phyloP scores from a whole-genome alignment of 2,888 invertebrate genomes.

The Leptinotarsa peninsularis region DNA sequence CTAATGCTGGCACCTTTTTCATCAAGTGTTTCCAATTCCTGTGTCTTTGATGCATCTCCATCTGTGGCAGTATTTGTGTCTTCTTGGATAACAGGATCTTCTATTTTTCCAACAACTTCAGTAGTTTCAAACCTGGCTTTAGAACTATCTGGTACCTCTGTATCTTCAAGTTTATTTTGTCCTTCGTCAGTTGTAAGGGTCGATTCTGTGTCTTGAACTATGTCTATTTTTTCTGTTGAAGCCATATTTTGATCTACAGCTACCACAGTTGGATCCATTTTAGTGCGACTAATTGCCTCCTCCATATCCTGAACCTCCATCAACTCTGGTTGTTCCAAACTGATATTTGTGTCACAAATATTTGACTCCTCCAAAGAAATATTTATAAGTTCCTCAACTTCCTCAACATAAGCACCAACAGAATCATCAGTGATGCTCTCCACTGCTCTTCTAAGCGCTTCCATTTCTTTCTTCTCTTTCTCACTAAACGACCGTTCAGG shows the following conservation, averaged over 20 bases:
- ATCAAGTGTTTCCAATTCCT: neutral
- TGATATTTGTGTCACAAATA: neutral
- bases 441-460: slow-evolving; percentile 51
- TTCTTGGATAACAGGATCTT: neutral
- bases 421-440: slow-evolving; percentile 51
- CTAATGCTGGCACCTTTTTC: neutral
- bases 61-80: neutral
- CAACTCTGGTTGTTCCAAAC: neutral
- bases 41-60: neutral
- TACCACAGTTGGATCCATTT: slow-evolving; percentile 3
- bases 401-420: slow-evolving; percentile 31
- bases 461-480: slow-evolving; percentile 51
- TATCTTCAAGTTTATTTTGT: neutral
- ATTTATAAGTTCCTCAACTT: slow-evolving; percentile 21
- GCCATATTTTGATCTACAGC: slow-evolving; percentile 18
- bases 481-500: slow-evolving; percentile 44
- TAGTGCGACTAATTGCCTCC: neutral
- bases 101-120: neutral
- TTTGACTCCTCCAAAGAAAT: neutral
- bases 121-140: too few species aligned
- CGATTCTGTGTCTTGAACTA: neutral
- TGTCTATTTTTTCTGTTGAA: neutral
- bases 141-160: neutral
- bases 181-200: neutral
- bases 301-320: slow-evolving; percentile 8